phyloP scores from a whole-genome alignment of 2,113 vertebrate genomes.

The Sus scrofa region DNA sequence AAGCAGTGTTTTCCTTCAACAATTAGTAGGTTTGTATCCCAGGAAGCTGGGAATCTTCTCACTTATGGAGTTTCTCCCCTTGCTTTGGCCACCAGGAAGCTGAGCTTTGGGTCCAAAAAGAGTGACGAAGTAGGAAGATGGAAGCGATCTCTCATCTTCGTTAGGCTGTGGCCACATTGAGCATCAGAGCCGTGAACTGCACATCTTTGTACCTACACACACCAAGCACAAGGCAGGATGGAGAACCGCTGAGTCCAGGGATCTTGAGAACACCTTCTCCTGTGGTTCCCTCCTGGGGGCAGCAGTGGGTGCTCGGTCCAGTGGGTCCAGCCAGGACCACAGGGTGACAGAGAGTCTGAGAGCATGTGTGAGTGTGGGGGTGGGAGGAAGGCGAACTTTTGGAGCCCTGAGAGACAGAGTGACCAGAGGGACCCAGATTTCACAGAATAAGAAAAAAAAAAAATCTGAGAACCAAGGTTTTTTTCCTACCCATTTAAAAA shows the following conservation, averaged over 20 bases:
- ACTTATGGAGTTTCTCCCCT: neutral
- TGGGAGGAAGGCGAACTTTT: neutral
- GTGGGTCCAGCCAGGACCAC: neutral
- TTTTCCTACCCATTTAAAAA: no score
- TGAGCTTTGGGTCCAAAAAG: neutral
- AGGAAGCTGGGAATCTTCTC: neutral
- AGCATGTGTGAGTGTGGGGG: neutral
- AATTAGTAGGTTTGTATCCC: neutral
- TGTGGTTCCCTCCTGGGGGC: accelerated
- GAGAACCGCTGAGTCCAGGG: neutral
- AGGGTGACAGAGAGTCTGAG: neutral
- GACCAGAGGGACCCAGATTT: neutral
- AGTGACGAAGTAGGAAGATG: neutral
- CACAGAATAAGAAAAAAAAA: neutral
- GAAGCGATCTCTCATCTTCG: neutral
- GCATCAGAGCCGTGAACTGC: neutral
- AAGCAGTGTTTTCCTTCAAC: neutral
- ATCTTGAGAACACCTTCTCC: accelerated
- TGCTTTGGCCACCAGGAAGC: neutral
- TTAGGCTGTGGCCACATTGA: neutral
- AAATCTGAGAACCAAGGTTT: neutral
- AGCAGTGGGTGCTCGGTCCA: accelerated
- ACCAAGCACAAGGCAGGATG: neutral
- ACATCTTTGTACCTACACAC: neutral
- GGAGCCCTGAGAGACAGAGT: no score